These are phyloP conservation scores for Ecliptopera silaceata DNA, from an alignment of 2,888 invertebrate species.

Conservation along the genomic window DNA sequence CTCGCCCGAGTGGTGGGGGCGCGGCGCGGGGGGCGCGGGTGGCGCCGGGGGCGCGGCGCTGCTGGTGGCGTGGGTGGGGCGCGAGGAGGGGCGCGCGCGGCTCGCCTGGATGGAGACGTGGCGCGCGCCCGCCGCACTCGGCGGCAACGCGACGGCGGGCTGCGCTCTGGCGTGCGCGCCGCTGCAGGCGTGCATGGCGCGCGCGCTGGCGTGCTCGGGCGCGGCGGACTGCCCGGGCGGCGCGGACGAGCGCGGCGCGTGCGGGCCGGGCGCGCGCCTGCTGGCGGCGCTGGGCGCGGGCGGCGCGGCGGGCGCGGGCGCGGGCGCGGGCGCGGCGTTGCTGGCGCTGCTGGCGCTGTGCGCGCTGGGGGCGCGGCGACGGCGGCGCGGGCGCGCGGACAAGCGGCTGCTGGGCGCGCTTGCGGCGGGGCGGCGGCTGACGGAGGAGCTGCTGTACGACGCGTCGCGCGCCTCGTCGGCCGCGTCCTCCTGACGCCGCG, in stretches of 20 bases:
- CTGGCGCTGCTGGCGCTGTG: conserved; percentile 61
- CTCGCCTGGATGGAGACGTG: conserved; percentile 87
- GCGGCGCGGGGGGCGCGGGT: conserved; percentile 51
- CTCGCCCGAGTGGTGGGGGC: conserved; percentile 88
- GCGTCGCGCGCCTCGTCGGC: conserved; percentile 81
- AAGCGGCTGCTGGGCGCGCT: conserved; percentile 84
- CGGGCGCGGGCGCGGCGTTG: conserved; percentile 76
- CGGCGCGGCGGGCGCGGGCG: conserved; percentile 84
- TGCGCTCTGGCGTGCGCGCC: conserved; percentile 84
- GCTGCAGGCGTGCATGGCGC: conserved; percentile 90
- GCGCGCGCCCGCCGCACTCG: conserved; percentile 43
- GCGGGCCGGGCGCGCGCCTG: conserved; percentile 73
- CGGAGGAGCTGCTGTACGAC: conserved; percentile 87
- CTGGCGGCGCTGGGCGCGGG: conserved; percentile 84
- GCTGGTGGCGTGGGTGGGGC: conserved; percentile 92
- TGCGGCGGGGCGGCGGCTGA: conserved; percentile 85
- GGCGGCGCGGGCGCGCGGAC: conserved; percentile 79
- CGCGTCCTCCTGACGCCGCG: conserved; percentile 93
- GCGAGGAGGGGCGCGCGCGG: conserved; percentile 90
- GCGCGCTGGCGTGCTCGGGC: conserved; percentile 89
- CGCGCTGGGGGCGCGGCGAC: conserved; percentile 78
- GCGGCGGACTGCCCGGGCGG: conserved; percentile 66
- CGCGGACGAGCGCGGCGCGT: conserved; percentile 84
- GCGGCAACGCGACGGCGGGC: conserved; percentile 53
- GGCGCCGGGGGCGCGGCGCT: conserved; percentile 87